Evolutionary conservation across 2,113 vertebrate genomes (phyloP).

Genomic region (Sinosuthora webbiana): DNA sequence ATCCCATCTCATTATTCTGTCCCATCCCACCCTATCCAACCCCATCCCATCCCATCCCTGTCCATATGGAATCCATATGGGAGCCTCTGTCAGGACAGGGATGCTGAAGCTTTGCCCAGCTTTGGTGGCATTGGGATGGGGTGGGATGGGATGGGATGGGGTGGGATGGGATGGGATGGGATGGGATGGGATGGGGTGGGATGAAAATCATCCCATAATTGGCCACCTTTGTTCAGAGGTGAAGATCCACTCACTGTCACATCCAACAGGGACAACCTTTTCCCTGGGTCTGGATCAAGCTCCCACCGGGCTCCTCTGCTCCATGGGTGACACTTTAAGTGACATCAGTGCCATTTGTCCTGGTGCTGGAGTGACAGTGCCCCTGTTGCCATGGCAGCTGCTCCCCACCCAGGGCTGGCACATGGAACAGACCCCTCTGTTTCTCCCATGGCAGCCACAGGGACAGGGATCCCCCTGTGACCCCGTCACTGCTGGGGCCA

Average conservation of each 20-base stretch:
- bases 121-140: too few species aligned
- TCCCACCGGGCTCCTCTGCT: not conserved
- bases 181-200: not conserved
- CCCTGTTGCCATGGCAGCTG: not conserved
- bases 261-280: accelerated
- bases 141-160: too few species aligned
- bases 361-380: not conserved
- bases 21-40: too few species aligned
- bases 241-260: not conserved
- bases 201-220: accelerated
- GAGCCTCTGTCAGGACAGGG: too few species aligned
- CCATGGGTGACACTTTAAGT: not conserved
- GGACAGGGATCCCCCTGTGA: too few species aligned
- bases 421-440: accelerated
- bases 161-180: too few species aligned
- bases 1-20: too few species aligned
- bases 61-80: too few species aligned
- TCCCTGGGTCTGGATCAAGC: not conserved
- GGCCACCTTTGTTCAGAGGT: not conserved
- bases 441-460: not conserved
- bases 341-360: accelerated
- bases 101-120: too few species aligned
- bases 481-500: not conserved
- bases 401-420: not conserved
- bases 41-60: too few species aligned